Base-by-base conservation (phyloP, 2,797 vertebrate genomes). In the Crypturellus tataupa region DNA sequence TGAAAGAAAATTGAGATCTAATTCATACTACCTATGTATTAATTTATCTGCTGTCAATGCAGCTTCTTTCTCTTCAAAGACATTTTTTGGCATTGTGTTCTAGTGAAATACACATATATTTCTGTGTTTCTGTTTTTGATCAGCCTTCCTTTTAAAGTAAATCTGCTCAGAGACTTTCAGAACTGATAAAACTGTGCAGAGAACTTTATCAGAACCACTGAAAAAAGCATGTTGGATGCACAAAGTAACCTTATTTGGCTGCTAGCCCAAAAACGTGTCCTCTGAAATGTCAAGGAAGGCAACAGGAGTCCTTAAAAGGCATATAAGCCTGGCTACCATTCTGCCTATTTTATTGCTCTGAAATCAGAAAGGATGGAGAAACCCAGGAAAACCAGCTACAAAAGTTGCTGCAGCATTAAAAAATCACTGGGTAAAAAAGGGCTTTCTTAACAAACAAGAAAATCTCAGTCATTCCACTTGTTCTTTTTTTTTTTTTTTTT, bases 1-100 rank as follows among this genome's bases (percentile, higher is more conserved):
- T 86, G 76, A 88, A 94, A 69, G 56, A 95, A 87, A 86, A 85
- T 62, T 62, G 47, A 94, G 75, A 90, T 82, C 73, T 73, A 85
- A 94, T 76, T 77, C 75, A 40, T 87, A 40, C 9, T 71, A 16
- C 20, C 23, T 79, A 31, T 14, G 12, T 20, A 67, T 29, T 76
- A 44, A 70, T 83, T 83, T 46, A 53, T 69, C 63, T 84, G 19
- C 35, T 90, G 67, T 67, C 92, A 84, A 8, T 3, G 3, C 3
- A 70, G 9, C 35, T 71, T 55, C 19, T 20, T 81, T 8, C 2
- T 67, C n/a, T 56, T 46, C 33, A 62, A 44, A 78, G 37, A 7
- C 20, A 15, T 20, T 35, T 69, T 80, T 80, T 44, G 42, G 23
- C 29, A 7, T 29, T 65, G 5, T 71, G 27, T 20, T 93, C 29